Conservation (phyloP, 2,888 invertebrate species). For the Pheosia gnoma region DNA sequence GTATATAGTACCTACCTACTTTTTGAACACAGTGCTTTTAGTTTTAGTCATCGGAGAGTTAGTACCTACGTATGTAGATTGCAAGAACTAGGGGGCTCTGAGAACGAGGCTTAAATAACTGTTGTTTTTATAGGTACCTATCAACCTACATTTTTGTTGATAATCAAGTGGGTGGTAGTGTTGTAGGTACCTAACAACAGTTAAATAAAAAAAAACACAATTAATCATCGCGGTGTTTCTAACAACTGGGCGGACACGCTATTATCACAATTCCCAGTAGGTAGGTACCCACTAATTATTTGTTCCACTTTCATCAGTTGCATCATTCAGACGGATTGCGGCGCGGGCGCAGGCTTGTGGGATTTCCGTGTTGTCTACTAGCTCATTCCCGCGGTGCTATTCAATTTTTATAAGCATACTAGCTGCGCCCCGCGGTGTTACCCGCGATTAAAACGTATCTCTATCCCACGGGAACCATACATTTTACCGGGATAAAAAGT, state of each 20-base stretch:
- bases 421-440: too few relatives aligned
- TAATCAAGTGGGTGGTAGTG: not conserved
- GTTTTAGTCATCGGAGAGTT: too few relatives aligned
- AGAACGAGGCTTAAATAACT: too few relatives aligned
- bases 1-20: too few relatives aligned
- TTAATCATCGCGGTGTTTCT: not conserved
- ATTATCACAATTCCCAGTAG: slow-evolving; percentile 4
- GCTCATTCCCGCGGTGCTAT: not conserved
- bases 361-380: not conserved
- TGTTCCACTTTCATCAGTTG: slow-evolving; percentile 2
- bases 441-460: too few relatives aligned
- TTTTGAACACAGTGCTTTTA: too few relatives aligned
- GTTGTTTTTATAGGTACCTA: too few relatives aligned
- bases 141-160: too few relatives aligned
- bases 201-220: not conserved
- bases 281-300: not conserved
- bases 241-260: slow-evolving; percentile 1
- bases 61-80: too few relatives aligned
- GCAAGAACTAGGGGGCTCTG: too few relatives aligned
- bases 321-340: not conserved
- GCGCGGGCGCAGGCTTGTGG: not conserved
- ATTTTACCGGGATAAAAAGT: too few relatives aligned
- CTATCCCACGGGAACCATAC: too few relatives aligned
- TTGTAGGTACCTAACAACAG: not conserved
- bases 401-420: not conserved